Conservation (phyloP, 2,888 invertebrate species). For the Limnephilus marmoratus region DNA sequence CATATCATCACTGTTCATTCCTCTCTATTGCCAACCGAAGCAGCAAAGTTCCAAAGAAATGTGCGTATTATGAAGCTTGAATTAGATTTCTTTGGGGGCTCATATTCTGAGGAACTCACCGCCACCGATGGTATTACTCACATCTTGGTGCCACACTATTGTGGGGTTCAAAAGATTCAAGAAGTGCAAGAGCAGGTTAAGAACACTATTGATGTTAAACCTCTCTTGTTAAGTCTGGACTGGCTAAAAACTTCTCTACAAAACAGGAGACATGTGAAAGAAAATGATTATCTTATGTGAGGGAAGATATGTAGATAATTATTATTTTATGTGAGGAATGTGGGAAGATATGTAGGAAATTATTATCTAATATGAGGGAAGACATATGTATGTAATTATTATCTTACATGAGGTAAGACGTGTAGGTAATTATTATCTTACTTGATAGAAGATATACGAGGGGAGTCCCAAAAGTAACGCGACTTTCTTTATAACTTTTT, state of each 20-base stretch:
- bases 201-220: conserved; percentile 57
- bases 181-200: neutral
- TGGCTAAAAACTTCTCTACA: conserved; percentile 72
- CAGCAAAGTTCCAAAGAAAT: neutral
- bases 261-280: conserved; percentile 68
- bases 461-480: too few relatives aligned
- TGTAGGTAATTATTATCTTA: too few relatives aligned
- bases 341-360: too few relatives aligned
- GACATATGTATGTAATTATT: too few relatives aligned
- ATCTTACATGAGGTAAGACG: too few relatives aligned
- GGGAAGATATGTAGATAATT: too few relatives aligned
- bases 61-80: conserved; percentile 45
- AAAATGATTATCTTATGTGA: conserved; percentile 57
- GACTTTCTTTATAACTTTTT: too few relatives aligned
- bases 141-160: conserved; percentile 68
- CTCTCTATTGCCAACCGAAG: conserved; percentile 6
- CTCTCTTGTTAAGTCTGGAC: conserved; percentile 69
- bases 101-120: conserved; percentile 25
- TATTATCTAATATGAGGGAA: too few relatives aligned
- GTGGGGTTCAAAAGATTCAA: conserved; percentile 55
- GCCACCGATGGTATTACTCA: conserved; percentile 69
- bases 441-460: too few relatives aligned
- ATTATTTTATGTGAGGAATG: neutral
- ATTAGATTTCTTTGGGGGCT: conserved; percentile 58
- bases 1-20: conserved; percentile 41